Conservation (phyloP, 2,888 invertebrate genomes). For the Plagodis pulveraria region DNA sequence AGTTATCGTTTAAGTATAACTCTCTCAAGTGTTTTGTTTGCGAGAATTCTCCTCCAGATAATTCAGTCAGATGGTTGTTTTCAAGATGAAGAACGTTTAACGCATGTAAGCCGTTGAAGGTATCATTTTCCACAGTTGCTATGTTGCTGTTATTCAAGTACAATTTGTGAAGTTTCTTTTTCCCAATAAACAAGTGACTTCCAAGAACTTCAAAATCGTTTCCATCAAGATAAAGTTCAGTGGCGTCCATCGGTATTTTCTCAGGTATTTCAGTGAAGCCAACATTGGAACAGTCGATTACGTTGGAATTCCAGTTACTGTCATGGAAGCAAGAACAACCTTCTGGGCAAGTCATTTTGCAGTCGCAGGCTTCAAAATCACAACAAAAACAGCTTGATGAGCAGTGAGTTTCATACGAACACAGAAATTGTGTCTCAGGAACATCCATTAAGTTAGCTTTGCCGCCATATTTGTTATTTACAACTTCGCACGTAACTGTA, state of each 20-base stretch:
- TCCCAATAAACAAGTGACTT: conserved; percentile 93
- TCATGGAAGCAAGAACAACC: conserved; percentile 94
- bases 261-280: conserved; percentile 90
- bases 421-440: conserved; percentile 91
- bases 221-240: conserved; percentile 93
- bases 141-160: conserved; percentile 92
- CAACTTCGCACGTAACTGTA: conserved; percentile 89
- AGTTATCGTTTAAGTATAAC: conserved; percentile 92
- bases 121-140: conserved; percentile 89
- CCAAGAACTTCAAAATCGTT: conserved; percentile 90
- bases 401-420: conserved; percentile 92
- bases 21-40: conserved; percentile 90
- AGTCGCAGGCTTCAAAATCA: conserved; percentile 95
- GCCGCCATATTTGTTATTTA: conserved; percentile 87
- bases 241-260: conserved; percentile 94
- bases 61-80: conserved; percentile 88
- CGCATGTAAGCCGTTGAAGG: conserved; percentile 91
- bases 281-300: conserved; percentile 91
- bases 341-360: conserved; percentile 94
- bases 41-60: conserved; percentile 92
- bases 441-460: conserved; percentile 88
- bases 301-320: conserved; percentile 92
- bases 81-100: conserved; percentile 91
- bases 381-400: conserved; percentile 94
- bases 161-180: conserved; percentile 91